Conservation (phyloP, 2,113 vertebrate genomes). For the Ranitomeya imitator region DNA sequence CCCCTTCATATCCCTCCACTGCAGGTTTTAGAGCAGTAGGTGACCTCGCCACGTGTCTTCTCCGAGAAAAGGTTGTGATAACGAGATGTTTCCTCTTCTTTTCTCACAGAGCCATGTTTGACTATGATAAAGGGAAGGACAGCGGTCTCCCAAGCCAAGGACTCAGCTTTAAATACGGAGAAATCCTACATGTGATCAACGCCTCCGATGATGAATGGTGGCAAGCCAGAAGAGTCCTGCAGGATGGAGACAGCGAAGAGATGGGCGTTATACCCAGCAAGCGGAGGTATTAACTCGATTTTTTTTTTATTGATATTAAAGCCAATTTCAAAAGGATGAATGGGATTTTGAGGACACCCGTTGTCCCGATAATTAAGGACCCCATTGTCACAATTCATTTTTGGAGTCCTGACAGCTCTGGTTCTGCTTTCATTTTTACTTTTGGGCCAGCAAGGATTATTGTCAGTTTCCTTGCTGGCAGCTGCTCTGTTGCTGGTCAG, state of each 20-base stretch:
- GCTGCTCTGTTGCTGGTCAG: no score
- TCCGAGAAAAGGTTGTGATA: not conserved
- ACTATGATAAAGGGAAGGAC: conserved; percentile 95
- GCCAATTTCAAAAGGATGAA: no score
- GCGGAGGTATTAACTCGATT: conserved; percentile 75
- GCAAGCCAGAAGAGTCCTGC: conserved; percentile 88
- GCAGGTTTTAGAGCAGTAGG: no score
- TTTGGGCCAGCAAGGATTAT: no score
- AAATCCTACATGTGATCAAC: conserved; percentile 95
- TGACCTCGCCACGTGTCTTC: not conserved
- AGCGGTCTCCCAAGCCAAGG: conserved; percentile 96
- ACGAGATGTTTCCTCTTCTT: conserved; percentile 21
- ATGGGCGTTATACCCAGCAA: conserved; percentile 98
- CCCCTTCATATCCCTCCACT: no score
- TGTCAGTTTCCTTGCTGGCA: no score
- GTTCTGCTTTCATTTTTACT: no score
- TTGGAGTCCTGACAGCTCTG: no score
- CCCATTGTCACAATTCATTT: no score
- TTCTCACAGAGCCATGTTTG: conserved; percentile 87
- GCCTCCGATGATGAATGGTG: conserved; percentile 98
- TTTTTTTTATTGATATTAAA: no score
- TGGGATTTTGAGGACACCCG: no score
- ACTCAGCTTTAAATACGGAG: conserved; percentile 93
- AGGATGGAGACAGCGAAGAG: conserved; percentile 94
- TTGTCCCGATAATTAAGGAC: no score